Evolutionary conservation across 2,113 vertebrate genomes (phyloP), one percentile per base, ranked within the genome.

Genomic region (Elaphurus davidianus): DNA sequence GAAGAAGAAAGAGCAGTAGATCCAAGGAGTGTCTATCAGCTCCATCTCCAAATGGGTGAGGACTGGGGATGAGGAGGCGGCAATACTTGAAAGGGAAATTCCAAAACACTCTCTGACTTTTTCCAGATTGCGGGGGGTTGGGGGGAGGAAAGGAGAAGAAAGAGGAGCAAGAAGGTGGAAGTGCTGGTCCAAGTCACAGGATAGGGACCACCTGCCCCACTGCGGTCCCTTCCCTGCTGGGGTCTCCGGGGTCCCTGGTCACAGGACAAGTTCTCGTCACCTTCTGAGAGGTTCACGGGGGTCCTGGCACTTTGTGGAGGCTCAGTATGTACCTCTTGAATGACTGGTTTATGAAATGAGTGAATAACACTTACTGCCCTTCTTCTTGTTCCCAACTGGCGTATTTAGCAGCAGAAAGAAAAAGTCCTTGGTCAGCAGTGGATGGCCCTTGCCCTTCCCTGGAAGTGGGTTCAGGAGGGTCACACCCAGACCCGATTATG

Each of bases 11-110:
- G 10, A 55, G 7, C 23, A 43, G 19, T 11, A 3, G 7, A 33
- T 30, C 8, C n/a, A 55, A n/a, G 40, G 28, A 36, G 15, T 17
- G 3, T 57, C 36, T 6, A 16, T 27, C 4, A 27, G 14, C 3
- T 40, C 40, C 3, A 0, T 3, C 45, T 57, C 90, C 27, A 33
- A 19, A 40, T 52, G 27, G 28, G 83, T n/a, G 15, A 60, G 74
- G 11, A 40, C 4, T 3, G 27, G 50, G 52, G 27, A 4, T 2
- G 5, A 28, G 16, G 25, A 4, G 21, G 10, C 11, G 28, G 7
- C 67, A 8, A 12, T 1, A 13, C 4, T 54, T 47, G 0, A 4
- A 7, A n/a, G 54, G 13, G 60, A 45, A 83, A 13, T 40, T 92
- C 25, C 6, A 7, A 59, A 59, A 50, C 16, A 36, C 3, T 16